Percentiles rank a stretch among this genome's conserved stretches.
These are phyloP conservation scores for Andricus quercusramuli DNA, from an alignment of 2,888 invertebrate species.

Conservation along the genomic window DNA sequence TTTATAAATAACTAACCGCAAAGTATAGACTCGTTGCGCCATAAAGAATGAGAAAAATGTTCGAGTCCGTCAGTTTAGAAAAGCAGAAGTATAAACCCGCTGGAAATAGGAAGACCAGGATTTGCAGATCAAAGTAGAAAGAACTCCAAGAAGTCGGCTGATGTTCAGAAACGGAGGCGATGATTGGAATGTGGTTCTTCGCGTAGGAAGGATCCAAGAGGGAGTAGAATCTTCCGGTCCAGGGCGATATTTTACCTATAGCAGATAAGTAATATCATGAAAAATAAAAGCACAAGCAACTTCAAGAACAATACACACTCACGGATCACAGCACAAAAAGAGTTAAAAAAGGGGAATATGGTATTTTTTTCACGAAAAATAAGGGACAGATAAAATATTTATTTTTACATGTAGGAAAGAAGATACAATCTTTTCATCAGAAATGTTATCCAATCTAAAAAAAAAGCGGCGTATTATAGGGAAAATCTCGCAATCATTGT, in stretches of 20 bases:
- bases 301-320: constrained; percentile 22
- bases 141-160: constrained; percentile 99
- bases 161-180: constrained; percentile 98
- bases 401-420: too few relatives aligned
- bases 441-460: too few relatives aligned
- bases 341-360: too few relatives aligned
- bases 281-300: constrained; percentile 23
- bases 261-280: neutral
- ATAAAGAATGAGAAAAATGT: constrained; percentile 98
- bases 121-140: constrained; percentile 98
- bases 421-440: too few relatives aligned
- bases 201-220: constrained; percentile 97
- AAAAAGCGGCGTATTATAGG: too few relatives aligned
- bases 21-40: constrained; percentile 99
- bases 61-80: constrained; percentile 94
- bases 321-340: too few relatives aligned
- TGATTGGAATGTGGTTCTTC: constrained; percentile 99
- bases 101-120: constrained; percentile 96
- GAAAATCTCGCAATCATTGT: too few relatives aligned
- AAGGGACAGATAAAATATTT: too few relatives aligned
- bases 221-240: constrained; percentile 99
- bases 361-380: too few relatives aligned
- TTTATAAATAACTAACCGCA: constrained; percentile 84
- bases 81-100: constrained; percentile 99
- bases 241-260: constrained; percentile 94